phyloP scores from a whole-genome alignment of 2,113 vertebrate genomes.

The Zootoca vivipara region DNA sequence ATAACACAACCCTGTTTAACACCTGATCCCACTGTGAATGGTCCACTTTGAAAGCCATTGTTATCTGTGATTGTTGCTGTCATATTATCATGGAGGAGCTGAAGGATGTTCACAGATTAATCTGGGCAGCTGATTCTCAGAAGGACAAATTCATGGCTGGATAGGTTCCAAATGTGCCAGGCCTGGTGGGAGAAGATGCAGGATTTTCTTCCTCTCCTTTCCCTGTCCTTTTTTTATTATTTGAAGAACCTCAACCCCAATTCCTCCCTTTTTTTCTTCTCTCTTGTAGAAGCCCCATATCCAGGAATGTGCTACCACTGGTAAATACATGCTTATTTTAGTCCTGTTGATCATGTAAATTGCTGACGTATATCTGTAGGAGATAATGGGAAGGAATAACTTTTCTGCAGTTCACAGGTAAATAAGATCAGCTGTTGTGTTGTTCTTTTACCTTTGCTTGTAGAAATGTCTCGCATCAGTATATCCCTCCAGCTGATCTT shows the following conservation, averaged over 20 bases:
- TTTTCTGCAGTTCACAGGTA: background rate
- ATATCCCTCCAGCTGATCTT: background rate
- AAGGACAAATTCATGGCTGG: background rate
- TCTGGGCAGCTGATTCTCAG: no score
- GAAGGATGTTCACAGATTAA: no score
- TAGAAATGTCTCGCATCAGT: background rate
- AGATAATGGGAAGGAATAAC: background rate
- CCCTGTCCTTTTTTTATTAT: background rate
- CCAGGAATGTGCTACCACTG: background rate
- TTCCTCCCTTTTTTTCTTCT: background rate
- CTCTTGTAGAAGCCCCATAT: no score
- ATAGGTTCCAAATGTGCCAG: background rate
- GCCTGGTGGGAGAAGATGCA: background rate
- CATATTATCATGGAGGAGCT: no score
- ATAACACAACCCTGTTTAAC: no score
- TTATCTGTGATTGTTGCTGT: no score
- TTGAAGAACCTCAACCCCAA: background rate
- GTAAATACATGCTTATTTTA: background rate
- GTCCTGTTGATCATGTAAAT: background rate
- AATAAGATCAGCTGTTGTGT: background rate
- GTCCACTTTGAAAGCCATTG: no score
- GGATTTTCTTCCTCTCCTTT: background rate
- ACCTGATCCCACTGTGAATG: no score
- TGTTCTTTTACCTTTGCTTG: background rate
- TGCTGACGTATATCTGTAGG: background rate